A percentile compares a stretch with the other conserved stretches of the same genome.
Evolutionary conservation across 2,888 invertebrate species (phyloP).

Genomic region (Fissipunctia ypsillon): DNA sequence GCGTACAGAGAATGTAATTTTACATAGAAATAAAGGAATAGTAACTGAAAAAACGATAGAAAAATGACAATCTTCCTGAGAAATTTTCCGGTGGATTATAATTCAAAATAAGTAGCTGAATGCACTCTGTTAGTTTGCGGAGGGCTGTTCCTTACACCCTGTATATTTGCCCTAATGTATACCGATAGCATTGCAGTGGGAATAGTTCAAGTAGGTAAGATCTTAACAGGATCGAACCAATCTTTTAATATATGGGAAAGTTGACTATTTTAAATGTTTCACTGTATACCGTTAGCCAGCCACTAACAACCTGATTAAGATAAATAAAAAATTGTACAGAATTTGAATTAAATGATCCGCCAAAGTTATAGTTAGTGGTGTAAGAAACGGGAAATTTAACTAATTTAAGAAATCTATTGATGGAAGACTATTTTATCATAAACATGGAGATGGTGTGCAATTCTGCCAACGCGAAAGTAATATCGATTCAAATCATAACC

Average conservation of each 20-base stretch:
- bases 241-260: not conserved
- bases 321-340: not conserved
- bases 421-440: not conserved
- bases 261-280: not conserved
- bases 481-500: conserved; percentile 54
- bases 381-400: no score
- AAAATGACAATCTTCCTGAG: no score
- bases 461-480: conserved; percentile 28
- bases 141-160: no score
- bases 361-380: no score
- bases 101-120: no score
- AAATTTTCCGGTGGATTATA: no score
- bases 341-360: not conserved
- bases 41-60: no score
- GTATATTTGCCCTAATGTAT: not conserved
- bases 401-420: not conserved
- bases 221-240: not conserved
- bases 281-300: not conserved
- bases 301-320: not conserved
- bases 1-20: no score
- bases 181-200: not conserved
- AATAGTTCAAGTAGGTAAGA: not conserved
- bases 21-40: no score
- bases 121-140: no score
- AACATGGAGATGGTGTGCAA: conserved; percentile 13